Evolutionary conservation across 2,888 invertebrate species (phyloP), one percentile per base, ranked within the genome.

Genomic region (Piscicola geometra): DNA sequence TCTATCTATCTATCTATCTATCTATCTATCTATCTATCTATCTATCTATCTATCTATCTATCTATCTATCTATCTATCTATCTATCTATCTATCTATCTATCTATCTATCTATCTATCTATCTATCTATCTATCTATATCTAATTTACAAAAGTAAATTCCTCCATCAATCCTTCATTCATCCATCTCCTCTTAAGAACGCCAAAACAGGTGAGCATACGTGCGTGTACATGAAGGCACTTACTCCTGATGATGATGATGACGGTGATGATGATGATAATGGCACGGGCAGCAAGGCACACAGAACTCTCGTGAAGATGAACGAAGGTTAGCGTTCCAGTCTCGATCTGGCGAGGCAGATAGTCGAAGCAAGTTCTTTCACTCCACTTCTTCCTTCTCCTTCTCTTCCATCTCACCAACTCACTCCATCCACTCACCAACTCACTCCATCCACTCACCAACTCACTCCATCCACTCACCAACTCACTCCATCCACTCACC

Each of bases 221-320:
- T 56, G 60, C 25, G 60, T 56, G 21, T 56, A 5, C 60, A 56
- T 56, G 25, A 56, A 56, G 60, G 60, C 60, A 56, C 60, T 56
- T 25, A 21, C 3, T 25, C 15, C 3, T 25, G 60, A 56, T 41
- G 41, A 41, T 41, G 41, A 56, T 25, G 60, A 56, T 25, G 60
- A 5, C n/a, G n/a, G n/a, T n/a, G n/a, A n/a, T n/a, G n/a, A n/a
- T n/a, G n/a, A n/a, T n/a, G n/a, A n/a, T n/a, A n/a, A n/a, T n/a
- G n/a, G n/a, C n/a, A n/a, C n/a, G n/a, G n/a, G n/a, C n/a, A n/a
- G n/a, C 21, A 56, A 56, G n/a, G n/a, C 9, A n/a, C 3, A 18
- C 25, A 56, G n/a, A 21, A 56, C 21, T 18, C 21, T 56, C 21
- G n/a, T 25, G 3, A 56, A 56, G n/a, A 56, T 56, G 60, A 56